phyloP scores from a whole-genome alignment of 2,113 vertebrate genomes.

The Corapipo altera region DNA sequence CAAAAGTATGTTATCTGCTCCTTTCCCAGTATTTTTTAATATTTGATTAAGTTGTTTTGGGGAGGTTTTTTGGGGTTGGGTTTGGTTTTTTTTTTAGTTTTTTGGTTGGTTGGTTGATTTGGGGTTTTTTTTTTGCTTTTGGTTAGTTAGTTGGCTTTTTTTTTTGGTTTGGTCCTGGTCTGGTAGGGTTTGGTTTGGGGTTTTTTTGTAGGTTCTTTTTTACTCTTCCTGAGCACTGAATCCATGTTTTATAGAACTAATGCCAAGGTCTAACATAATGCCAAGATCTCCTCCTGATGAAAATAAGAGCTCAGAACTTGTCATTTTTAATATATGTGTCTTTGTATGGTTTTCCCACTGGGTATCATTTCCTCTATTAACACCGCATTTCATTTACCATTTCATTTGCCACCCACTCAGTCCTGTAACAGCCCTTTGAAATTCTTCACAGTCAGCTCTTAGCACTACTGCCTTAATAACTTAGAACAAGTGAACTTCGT shows the following conservation, averaged over 20 bases:
- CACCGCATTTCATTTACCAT: background rate
- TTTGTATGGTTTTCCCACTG: background rate
- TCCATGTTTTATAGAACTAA: background rate
- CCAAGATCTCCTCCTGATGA: background rate
- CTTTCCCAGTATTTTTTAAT: background rate
- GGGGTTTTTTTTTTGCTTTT: background rate
- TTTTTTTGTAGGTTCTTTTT: background rate
- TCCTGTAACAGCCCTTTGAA: background rate
- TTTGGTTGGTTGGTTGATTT: background rate
- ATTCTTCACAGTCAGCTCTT: background rate
- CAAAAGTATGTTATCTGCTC: background rate
- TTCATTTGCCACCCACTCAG: background rate
- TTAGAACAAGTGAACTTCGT: background rate
- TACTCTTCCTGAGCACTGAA: background rate
- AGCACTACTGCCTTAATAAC: background rate
- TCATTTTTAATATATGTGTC: background rate
- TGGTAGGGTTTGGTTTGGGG: background rate
- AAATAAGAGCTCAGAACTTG: background rate
- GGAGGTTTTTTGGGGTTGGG: background rate
- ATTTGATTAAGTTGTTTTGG: background rate
- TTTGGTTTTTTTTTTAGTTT: accelerated
- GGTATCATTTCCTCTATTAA: background rate
- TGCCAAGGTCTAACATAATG: background rate
- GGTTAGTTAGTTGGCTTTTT: no score
- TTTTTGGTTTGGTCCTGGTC: no score